Evolutionary conservation across 64 coral and sea anemone genomes (phyloP), one percentile per base, ranked within the genome.

Genomic region (Cladopsammia gracilis): DNA sequence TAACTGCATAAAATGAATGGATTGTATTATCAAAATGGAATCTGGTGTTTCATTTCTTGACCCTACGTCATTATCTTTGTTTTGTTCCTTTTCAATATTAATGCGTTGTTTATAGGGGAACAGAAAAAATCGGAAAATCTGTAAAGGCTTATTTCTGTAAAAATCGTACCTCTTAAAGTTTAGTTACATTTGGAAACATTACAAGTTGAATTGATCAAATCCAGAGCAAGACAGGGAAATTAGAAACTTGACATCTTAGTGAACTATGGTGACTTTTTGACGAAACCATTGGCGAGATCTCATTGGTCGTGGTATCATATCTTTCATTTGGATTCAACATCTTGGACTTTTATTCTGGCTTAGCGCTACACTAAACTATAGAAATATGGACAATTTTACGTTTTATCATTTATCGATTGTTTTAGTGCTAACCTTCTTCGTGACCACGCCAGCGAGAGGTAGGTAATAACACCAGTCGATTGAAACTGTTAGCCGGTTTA

Each of bases 11-110:
- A 49, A 77, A 24, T 23, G 11, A 77, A 77, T 25, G 2, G 61
- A 84, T 84, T 84, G 80, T 84, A 84, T 84, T 84, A 84, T 84
- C 80, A 13, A 68, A 84, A 84, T 84, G 80, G 80, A 84, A 84
- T 84, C 64, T 51, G 62, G 58, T 66, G 22, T 65, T 84, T 67
- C 46, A 84, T 64, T 49, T 64, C 22, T 68, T 48, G 43, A 84
- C 10, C 20, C 80, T 84, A 84, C 80, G 80, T 84, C 80, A 84
- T 84, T 10, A 64, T n/a, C 62, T 67, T 48, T 68, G 62, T 66
- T 84, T 66, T 66, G 18, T 6, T 67, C 11, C 80, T 67, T 67
- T 67, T 84, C 26, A 84, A 84, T 84, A 67, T 84, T 84, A 84
- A 84, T 84, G 80, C 64, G 44, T 51, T 19, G 62, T 66, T 84